These are phyloP conservation scores for Psilopogon haemacephalus DNA, from an alignment of 2,113 vertebrate genomes.

Conservation along the genomic window DNA sequence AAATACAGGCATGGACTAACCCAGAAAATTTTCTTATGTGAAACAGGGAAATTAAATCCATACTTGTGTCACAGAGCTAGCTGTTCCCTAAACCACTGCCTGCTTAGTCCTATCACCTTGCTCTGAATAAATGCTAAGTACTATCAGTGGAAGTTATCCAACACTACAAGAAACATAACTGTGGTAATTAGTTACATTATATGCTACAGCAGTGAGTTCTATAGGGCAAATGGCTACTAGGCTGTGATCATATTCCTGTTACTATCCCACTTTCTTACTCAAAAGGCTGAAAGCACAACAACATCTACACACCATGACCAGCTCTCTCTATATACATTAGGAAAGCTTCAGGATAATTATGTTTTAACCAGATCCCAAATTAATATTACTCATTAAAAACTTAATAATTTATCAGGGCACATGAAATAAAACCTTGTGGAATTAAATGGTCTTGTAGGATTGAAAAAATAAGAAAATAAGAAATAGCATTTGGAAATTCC, in stretches of 20 bases:
- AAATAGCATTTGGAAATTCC: neutral
- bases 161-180: neutral
- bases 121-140: neutral
- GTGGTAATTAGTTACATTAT: neutral
- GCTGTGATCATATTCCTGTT: neutral
- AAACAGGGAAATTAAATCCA: neutral
- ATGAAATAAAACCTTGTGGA: neutral
- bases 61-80: neutral
- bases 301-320: neutral
- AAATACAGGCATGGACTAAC: neutral
- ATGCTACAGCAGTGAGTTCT: neutral
- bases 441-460: neutral
- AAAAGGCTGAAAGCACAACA: neutral
- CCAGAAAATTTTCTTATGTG: neutral
- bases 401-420: neutral
- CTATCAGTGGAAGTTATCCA: neutral
- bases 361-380: too few relatives aligned
- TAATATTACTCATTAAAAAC: neutral
- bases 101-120: neutral
- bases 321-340: neutral
- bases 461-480: neutral
- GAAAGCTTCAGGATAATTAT: neutral
- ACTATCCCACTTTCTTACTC: neutral
- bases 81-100: neutral
- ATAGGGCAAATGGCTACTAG: neutral